Base-by-base conservation (phyloP, 37 sponge, comb jelly and placozoan genomes). In the Lycopodina hypogea region DNA sequence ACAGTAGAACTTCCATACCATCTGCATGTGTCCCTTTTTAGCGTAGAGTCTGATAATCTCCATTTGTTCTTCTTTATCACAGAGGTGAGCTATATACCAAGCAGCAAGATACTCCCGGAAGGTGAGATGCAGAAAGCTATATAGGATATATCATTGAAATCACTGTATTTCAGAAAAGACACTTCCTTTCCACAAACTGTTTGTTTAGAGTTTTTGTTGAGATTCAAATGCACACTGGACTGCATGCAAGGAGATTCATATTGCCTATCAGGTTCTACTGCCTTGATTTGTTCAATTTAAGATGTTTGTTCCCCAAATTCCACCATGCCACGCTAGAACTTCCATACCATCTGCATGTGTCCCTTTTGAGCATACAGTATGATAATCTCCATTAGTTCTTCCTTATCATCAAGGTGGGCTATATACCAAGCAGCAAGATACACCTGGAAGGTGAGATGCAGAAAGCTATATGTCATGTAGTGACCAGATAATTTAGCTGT, bases 101-200 rank as follows among this genome's bases (percentile, higher is more conserved):
- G 71, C 80, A 38, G 80, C 80, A 26, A 80, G 35, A 22, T 60
- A 80, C 39, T 77, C 78, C 50, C 64, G 65, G 66, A 65, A 65
- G 0, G 78, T 64, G 35, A 65, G 65, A 32, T 80, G 80, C 0
- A 57, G 42, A 80, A n/a, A n/a, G n/a, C n/a, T n/a, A n/a, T n/a
- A n/a, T n/a, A n/a, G n/a, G n/a, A n/a, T n/a, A n/a, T n/a, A n/a
- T n/a, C n/a, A n/a, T n/a, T n/a, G n/a, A n/a, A n/a, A n/a, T n/a
- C n/a, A n/a, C n/a, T n/a, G n/a, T n/a, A n/a, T n/a, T n/a, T n/a
- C n/a, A n/a, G n/a, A n/a, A n/a, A n/a, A n/a, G n/a, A n/a, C n/a
- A n/a, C n/a, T n/a, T n/a, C n/a, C n/a, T n/a, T n/a, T n/a, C n/a
- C n/a, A n/a, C n/a, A n/a, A n/a, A n/a, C n/a, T n/a, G n/a, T n/a